A percentile compares a stretch with the other conserved stretches of the same genome.
These are phyloP conservation scores for Pristionchus entomophagus DNA, from an alignment of 2,888 invertebrate genomes.

Conservation along the genomic window DNA sequence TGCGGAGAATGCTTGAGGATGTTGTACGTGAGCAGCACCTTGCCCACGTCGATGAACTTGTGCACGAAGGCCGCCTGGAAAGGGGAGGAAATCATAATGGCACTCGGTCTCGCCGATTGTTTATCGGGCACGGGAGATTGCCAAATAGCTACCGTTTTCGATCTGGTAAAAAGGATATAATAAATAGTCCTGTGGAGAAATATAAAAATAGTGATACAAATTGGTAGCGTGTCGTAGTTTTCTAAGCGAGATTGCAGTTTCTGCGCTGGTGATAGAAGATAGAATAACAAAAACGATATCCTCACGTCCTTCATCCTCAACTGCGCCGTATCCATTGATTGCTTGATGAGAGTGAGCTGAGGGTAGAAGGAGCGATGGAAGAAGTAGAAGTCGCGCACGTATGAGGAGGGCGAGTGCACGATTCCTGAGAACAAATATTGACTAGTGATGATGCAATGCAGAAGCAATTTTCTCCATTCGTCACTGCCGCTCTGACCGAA, in stretches of 20 bases:
- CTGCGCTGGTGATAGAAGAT: too few species aligned
- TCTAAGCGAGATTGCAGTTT: too few species aligned
- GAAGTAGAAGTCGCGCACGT: conserved; percentile 88
- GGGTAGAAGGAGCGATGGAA: conserved; percentile 98
- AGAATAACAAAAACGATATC: conserved; percentile 19
- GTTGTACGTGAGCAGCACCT: conserved; percentile 81
- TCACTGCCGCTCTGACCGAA: too few species aligned
- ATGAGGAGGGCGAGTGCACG: conserved; percentile 41
- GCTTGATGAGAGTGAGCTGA: conserved; percentile 91
- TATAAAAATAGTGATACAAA: too few species aligned
- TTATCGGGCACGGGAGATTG: too few species aligned
- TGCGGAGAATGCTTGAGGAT: conserved; percentile 77
- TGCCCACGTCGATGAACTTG: conserved; percentile 97
- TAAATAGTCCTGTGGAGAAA: too few species aligned
- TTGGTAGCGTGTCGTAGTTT: too few species aligned
- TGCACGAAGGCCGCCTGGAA: conserved; percentile 84
- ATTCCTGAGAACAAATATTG: conserved; percentile 6
- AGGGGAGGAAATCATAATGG: not conserved
- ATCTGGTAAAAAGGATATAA: too few species aligned
- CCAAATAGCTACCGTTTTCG: too few species aligned
- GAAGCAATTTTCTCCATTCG: too few species aligned
- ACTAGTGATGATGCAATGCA: too few species aligned
- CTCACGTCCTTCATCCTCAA: conserved; percentile 82
- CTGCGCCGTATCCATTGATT: conserved; percentile 93
- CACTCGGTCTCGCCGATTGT: too few species aligned